Evolutionary conservation across 1,140 invertebrate genomes (phyloP).

Genomic region (Calephelis nemesis): DNA sequence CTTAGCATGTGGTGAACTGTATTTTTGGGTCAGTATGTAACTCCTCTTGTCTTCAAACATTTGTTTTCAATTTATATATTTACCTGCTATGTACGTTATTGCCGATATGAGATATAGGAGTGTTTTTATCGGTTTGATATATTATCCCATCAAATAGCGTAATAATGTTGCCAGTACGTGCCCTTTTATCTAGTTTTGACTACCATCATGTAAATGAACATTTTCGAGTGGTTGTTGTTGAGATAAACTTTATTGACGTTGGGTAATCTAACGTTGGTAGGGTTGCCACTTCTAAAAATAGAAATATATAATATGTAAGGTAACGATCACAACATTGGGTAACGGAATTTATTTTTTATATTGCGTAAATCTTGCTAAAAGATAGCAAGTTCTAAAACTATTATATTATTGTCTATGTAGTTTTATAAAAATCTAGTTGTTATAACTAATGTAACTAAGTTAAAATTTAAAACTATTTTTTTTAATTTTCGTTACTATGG

Average conservation of each 20-base stretch:
- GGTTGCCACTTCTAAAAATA: not conserved
- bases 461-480: too few relatives aligned
- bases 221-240: conserved; percentile 53
- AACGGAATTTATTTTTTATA: too few relatives aligned
- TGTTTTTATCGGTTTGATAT: conserved; percentile 53
- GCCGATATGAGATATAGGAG: conserved; percentile 46
- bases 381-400: too few relatives aligned
- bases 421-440: too few relatives aligned
- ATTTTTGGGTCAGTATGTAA: conserved; percentile 3
- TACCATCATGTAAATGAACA: conserved; percentile 54
- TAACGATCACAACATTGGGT: too few relatives aligned
- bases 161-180: conserved; percentile 41
- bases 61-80: conserved; percentile 30
- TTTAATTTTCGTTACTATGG: not conserved
- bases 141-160: conserved; percentile 61
- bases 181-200: conserved; percentile 48
- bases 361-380: too few relatives aligned
- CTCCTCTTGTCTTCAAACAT: conserved; percentile 6
- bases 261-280: conserved; percentile 39
- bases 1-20: not conserved
- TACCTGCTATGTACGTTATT: conserved; percentile 38
- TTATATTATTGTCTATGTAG: too few relatives aligned
- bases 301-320: too few relatives aligned
- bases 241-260: conserved; percentile 63
- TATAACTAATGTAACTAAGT: too few relatives aligned